Conservation (phyloP, 2,113 vertebrate species). For the Corapipo altera region DNA sequence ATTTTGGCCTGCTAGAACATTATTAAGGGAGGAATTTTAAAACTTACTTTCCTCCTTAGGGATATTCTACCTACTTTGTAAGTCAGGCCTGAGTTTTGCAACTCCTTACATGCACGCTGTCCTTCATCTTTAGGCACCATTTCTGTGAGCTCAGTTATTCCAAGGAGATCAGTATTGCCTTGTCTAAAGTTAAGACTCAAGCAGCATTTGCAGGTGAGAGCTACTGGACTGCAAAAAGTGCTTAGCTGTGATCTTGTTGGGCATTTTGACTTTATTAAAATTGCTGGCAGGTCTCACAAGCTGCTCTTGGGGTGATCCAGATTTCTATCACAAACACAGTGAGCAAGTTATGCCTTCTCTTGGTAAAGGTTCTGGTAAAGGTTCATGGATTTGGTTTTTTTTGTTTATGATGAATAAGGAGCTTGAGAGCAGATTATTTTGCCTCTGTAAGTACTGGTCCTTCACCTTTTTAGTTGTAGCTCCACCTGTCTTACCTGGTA, state of each 20-base stretch:
- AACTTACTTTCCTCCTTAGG: background rate
- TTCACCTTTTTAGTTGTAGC: background rate
- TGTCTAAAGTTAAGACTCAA: background rate
- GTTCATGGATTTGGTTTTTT: background rate
- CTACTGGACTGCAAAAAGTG: background rate
- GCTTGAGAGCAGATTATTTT: background rate
- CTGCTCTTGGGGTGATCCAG: background rate
- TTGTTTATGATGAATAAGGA: background rate
- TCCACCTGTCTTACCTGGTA: background rate
- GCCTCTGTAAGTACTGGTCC: background rate
- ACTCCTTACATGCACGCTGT: background rate
- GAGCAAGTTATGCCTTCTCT: rapidly evolving
- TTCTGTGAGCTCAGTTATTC: background rate
- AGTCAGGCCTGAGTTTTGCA: background rate
- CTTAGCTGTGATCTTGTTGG: slow-evolving; percentile 16
- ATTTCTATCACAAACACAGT: background rate
- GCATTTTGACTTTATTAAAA: background rate
- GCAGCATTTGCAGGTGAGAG: slow-evolving; percentile 16
- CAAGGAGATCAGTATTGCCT: background rate
- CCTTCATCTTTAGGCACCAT: background rate
- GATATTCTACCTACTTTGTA: background rate
- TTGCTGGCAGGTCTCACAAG: background rate
- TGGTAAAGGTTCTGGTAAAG: background rate
- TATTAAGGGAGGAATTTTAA: background rate
- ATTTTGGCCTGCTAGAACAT: background rate